A percentile compares a stretch with the other conserved stretches of the same genome.
Conservation (phyloP, 2,797 vertebrate species). For the Rhinichthys osculus region DNA sequence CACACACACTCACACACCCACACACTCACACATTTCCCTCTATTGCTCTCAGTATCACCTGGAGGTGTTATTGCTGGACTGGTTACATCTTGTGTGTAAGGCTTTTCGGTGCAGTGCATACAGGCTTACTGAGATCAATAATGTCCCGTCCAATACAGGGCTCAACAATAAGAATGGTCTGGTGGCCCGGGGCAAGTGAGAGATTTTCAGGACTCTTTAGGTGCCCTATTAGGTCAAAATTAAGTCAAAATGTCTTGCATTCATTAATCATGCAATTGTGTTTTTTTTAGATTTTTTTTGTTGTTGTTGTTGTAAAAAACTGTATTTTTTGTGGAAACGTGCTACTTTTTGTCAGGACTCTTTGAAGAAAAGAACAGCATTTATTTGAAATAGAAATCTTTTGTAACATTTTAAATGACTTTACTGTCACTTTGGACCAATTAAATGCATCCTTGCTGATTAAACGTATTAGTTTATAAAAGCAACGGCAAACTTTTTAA, state of each 20-base stretch:
- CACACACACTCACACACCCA: slow-evolving; percentile 48
- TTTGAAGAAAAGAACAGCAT: neutral
- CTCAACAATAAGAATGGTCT: slow-evolving; percentile 37
- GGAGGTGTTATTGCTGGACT: slow-evolving; percentile 62
- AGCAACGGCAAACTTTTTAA: neutral
- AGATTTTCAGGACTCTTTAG: neutral
- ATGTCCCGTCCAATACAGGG: slow-evolving; percentile 47
- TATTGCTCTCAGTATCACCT: slow-evolving; percentile 61
- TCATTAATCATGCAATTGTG: slow-evolving; percentile 4
- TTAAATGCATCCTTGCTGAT: neutral
- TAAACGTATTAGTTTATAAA: neutral
- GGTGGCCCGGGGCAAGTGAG: neutral
- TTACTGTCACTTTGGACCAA: neutral
- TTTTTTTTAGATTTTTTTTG: neutral
- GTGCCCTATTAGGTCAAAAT: neutral
- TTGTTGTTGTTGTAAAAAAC: neutral
- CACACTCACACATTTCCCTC: slow-evolving; percentile 37
- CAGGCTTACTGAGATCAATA: slow-evolving; percentile 51
- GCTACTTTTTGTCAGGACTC: neutral
- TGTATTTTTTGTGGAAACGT: neutral
- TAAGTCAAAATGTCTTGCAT: neutral
- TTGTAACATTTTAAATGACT: neutral
- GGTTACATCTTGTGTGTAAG: slow-evolving; percentile 63
- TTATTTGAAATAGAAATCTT: neutral
- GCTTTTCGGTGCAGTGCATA: slow-evolving; percentile 66